Percentiles rank a stretch among this genome's conserved stretches.
These are phyloP conservation scores for Tricholauxania praeusta DNA, from an alignment of 2,888 invertebrate genomes.

Conservation along the genomic window DNA sequence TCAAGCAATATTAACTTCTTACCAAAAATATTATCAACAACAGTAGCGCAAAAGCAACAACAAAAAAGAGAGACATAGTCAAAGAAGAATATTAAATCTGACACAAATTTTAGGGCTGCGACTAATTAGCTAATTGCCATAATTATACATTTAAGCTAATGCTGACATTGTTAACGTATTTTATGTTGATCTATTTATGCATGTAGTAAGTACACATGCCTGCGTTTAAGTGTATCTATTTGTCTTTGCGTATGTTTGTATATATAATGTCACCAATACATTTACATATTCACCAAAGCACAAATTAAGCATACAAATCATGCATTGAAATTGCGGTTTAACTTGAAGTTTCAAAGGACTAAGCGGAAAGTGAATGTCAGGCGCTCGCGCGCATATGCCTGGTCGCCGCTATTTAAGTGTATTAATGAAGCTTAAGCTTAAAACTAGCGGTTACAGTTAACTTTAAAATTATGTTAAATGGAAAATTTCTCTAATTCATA, in stretches of 20 bases:
- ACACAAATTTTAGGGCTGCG: constrained; percentile 2
- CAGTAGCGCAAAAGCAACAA: background rate
- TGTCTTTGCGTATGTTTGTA: too few relatives aligned
- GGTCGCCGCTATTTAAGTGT: background rate
- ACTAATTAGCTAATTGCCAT: constrained; percentile 61
- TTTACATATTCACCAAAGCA: constrained; percentile 15
- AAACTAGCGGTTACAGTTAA: too few relatives aligned
- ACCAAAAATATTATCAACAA: background rate
- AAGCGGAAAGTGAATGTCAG: background rate
- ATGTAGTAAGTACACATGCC: too few relatives aligned
- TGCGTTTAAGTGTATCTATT: too few relatives aligned
- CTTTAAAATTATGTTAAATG: too few relatives aligned
- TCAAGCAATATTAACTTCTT: too few relatives aligned
- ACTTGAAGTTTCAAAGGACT: constrained; percentile 7
- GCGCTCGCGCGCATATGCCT: background rate
- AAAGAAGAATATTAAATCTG: constrained; percentile 6
- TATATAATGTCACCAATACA: background rate
- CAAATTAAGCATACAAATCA: constrained; percentile 19
- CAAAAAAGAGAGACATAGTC: constrained; percentile 10
- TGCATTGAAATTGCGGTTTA: constrained; percentile 24
- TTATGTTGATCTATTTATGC: too few relatives aligned
- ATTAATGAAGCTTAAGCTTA: background rate
- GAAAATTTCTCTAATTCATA: too few relatives aligned
- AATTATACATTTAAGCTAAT: constrained; percentile 60
- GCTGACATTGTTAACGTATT: constrained; percentile 32